A percentile compares a stretch with the other conserved stretches of the same genome.
phyloP scores from a whole-genome alignment of 2,797 vertebrate genomes.

The Etheostoma nigrum region DNA sequence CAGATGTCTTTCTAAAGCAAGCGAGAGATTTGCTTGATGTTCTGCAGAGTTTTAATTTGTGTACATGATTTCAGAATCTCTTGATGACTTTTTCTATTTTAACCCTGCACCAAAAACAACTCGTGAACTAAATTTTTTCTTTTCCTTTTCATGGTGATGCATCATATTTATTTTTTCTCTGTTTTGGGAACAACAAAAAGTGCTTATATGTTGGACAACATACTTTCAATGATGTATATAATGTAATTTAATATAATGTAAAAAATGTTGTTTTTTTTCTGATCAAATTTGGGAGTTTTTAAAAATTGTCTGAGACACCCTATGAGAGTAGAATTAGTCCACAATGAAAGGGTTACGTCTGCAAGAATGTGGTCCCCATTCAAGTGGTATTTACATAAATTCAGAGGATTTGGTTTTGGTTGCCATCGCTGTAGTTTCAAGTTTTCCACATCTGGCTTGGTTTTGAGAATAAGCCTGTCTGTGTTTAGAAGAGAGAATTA shows the following conservation, averaged over 20 bases:
- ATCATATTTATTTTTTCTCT: not conserved
- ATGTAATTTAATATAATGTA: not conserved
- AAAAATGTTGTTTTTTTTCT: not conserved
- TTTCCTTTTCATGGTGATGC: not conserved
- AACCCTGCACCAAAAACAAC: slow-evolving; percentile 15
- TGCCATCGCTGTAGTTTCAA: slow-evolving; percentile 21
- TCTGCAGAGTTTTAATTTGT: slow-evolving; percentile 30
- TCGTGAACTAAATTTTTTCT: not conserved
- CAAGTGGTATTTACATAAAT: slow-evolving; percentile 26
- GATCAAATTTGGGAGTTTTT: slow-evolving; percentile 10
- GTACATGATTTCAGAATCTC: slow-evolving; percentile 10
- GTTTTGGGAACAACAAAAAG: not conserved
- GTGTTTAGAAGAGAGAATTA: slow-evolving; percentile 43
- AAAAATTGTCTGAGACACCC: slow-evolving; percentile 26
- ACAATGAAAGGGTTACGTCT: slow-evolving; percentile 43
- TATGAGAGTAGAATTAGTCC: slow-evolving; percentile 17
- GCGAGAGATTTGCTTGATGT: slow-evolving; percentile 16
- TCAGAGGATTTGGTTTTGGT: slow-evolving; percentile 27
- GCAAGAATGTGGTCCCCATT: slow-evolving; percentile 48
- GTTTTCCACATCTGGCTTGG: slow-evolving; percentile 60
- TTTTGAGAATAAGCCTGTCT: slow-evolving; percentile 44
- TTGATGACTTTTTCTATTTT: slow-evolving; percentile 19
- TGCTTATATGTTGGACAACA: not conserved
- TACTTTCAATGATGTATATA: not conserved
- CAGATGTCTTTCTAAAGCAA: slow-evolving; percentile 31